phyloP scores from a whole-genome alignment of 2,888 invertebrate species.

The Diaperis boleti region DNA sequence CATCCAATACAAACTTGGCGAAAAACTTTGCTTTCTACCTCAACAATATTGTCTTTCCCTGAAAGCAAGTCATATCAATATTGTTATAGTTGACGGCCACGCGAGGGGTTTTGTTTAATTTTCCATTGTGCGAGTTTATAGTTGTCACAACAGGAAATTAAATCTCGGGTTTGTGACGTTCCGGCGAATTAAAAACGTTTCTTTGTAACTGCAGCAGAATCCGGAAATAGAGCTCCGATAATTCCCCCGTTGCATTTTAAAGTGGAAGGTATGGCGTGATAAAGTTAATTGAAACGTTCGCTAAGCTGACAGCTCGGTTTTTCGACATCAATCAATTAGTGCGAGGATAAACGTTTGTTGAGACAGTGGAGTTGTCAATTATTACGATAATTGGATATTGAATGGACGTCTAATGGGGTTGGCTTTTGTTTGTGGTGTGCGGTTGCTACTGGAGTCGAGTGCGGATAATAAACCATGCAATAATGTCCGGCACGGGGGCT shows the following conservation, averaged over 20 bases:
- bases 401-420: constrained; percentile 26
- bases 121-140: constrained; percentile 16
- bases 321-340: constrained; percentile 6
- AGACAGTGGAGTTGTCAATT: constrained; percentile 13
- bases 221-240: constrained; percentile 17
- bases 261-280: not conserved
- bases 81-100: constrained; percentile 26
- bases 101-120: constrained; percentile 29
- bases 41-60: constrained; percentile 12
- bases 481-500: constrained; percentile 7
- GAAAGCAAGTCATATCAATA: constrained; percentile 26
- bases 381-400: constrained; percentile 29
- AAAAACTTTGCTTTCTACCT: not conserved
- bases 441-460: constrained; percentile 6
- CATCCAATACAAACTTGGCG: constrained; percentile 2
- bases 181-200: constrained; percentile 20
- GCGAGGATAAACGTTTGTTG: constrained; percentile 11
- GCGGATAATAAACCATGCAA: constrained; percentile 12
- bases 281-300: constrained; percentile 3
- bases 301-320: constrained; percentile 4
- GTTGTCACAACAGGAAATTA: constrained; percentile 37
- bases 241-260: constrained; percentile 7
- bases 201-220: constrained; percentile 10
- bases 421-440: constrained; percentile 15
- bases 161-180: constrained; percentile 17